Evolutionary conservation across 2,888 invertebrate species (phyloP).

Genomic region (Xestobium rufovillosum): DNA sequence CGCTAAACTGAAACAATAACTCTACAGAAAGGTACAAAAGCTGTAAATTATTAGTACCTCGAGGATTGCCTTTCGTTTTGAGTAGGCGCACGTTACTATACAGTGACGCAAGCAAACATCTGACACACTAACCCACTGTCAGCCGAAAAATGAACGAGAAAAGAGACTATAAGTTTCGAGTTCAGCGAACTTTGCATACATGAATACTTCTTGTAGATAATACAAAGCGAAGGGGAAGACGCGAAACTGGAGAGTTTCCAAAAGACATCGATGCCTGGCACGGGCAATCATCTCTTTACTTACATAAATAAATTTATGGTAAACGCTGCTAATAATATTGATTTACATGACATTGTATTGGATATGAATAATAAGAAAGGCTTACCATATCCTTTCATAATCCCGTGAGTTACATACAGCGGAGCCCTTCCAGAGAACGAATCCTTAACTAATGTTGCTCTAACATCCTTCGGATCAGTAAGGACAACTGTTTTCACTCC

Average conservation of each 20-base stretch:
- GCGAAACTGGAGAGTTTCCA: too few relatives aligned
- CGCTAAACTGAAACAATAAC: too few relatives aligned
- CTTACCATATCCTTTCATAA: conserved; percentile 82
- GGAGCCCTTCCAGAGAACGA: conserved; percentile 71
- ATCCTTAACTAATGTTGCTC: conserved; percentile 65
- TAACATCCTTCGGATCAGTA: conserved; percentile 64
- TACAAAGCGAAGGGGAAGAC: conserved; percentile 12
- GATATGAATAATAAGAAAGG: too few relatives aligned
- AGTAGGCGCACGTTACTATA: too few relatives aligned
- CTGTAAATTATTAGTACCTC: too few relatives aligned
- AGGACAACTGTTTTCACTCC: conserved; percentile 68
- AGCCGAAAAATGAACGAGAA: conserved; percentile 22
- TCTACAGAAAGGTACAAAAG: too few relatives aligned
- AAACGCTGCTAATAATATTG: too few relatives aligned
- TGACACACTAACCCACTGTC: conserved; percentile 27
- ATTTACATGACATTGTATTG: too few relatives aligned
- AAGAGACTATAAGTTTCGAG: conserved; percentile 10
- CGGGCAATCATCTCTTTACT: too few relatives aligned
- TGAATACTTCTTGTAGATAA: conserved; percentile 15
- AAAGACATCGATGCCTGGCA: too few relatives aligned
- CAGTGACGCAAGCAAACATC: conserved; percentile 10
- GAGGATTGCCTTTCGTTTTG: too few relatives aligned
- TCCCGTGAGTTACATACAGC: conserved; percentile 75
- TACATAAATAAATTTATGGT: too few relatives aligned
- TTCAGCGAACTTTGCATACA: conserved; percentile 21